phyloP scores from a whole-genome alignment of 2,113 vertebrate genomes.

The Hyaena hyaena region DNA sequence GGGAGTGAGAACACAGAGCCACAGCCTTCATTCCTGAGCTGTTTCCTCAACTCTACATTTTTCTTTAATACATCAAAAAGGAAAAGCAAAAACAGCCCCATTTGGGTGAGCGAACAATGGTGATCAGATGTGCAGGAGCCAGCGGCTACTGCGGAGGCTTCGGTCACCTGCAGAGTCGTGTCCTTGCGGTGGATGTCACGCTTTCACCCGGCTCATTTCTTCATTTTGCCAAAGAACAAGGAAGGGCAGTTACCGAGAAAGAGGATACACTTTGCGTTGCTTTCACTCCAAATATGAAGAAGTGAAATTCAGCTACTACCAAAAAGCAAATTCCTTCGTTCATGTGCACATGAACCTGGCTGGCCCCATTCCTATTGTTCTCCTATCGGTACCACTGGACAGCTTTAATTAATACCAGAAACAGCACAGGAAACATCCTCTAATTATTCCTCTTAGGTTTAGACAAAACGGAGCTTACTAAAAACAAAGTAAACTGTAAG shows the following conservation, averaged over 20 bases:
- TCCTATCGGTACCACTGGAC: constrained; percentile 55
- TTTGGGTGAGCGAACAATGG: constrained; percentile 4
- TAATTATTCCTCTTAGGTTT: constrained; percentile 83
- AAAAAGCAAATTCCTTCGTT: constrained; percentile 50
- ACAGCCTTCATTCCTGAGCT: constrained; percentile 77
- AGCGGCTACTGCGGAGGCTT: not conserved
- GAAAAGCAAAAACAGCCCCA: constrained; percentile 66
- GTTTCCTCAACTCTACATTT: constrained; percentile 72
- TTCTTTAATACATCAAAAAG: constrained; percentile 64
- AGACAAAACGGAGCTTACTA: constrained; percentile 75
- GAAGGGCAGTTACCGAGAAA: not conserved
- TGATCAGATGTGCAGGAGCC: not conserved
- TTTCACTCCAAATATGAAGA: not conserved
- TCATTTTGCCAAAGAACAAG: not conserved
- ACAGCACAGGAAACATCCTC: constrained; percentile 82
- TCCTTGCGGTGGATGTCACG: not conserved
- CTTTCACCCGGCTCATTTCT: not conserved
- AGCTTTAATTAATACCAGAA: constrained; percentile 80
- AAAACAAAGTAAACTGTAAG: constrained; percentile 82
- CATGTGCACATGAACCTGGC: constrained; percentile 75
- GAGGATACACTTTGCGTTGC: not conserved
- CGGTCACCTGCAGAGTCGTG: not conserved
- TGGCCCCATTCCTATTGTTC: constrained; percentile 73
- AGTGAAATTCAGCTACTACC: constrained; percentile 2
- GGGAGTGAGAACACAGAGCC: constrained; percentile 64